phyloP scores from a whole-genome alignment of 2,113 vertebrate genomes.

The Phrynosoma platyrhinos region DNA sequence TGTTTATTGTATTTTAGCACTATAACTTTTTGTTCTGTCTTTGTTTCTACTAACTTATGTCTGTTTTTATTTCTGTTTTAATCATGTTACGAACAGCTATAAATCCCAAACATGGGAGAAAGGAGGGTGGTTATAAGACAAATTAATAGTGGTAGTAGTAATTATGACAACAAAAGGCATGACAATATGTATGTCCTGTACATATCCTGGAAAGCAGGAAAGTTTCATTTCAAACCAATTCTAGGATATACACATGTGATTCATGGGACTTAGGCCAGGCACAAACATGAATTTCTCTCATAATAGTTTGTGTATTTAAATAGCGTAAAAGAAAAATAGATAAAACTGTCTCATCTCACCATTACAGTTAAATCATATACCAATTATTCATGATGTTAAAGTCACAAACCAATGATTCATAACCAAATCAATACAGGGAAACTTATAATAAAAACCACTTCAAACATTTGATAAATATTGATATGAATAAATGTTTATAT shows the following conservation, averaged over 20 bases:
- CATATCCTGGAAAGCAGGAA: slow-evolving; percentile 20
- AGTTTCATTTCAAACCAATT: slow-evolving; percentile 18
- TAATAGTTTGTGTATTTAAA: slow-evolving; percentile 25
- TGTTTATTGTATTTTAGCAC: too few species aligned
- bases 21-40: too few species aligned
- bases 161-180: background rate
- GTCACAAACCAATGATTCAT: slow-evolving; percentile 1
- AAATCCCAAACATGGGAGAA: too few species aligned
- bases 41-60: too few species aligned
- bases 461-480: background rate
- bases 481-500: slow-evolving; percentile 31
- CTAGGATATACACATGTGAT: slow-evolving; percentile 24
- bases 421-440: slow-evolving; percentile 39
- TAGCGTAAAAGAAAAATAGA: slow-evolving; percentile 22
- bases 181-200: slow-evolving; percentile 7
- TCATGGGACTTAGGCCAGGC: background rate
- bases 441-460: background rate
- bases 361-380: slow-evolving; percentile 31
- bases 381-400: slow-evolving; percentile 25
- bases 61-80: too few species aligned
- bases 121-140: too few species aligned
- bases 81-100: too few species aligned
- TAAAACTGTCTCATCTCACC: slow-evolving; percentile 15
- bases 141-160: too few species aligned
- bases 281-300: slow-evolving; percentile 19